Conservation (phyloP, 1,140 invertebrate species). For the Heliothis subflexa region DNA sequence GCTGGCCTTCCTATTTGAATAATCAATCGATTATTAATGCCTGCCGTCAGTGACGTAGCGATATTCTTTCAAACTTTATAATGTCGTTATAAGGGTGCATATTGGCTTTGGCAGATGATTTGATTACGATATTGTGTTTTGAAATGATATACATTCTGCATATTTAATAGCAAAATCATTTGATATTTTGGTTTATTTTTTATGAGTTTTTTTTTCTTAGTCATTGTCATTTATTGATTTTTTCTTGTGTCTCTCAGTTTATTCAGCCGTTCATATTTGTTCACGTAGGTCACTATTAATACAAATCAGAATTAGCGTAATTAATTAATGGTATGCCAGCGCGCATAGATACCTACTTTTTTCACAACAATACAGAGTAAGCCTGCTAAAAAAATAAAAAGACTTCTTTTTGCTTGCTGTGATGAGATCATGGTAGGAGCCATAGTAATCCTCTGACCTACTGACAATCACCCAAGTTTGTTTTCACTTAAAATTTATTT, state of each 20-base stretch:
- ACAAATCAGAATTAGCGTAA: too few species aligned
- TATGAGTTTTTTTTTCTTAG: neutral
- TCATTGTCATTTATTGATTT: conserved; percentile 14
- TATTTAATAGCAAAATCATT: neutral
- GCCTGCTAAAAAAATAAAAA: too few species aligned
- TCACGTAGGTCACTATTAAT: too few species aligned
- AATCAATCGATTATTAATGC: conserved; percentile 88
- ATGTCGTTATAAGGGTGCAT: conserved; percentile 85
- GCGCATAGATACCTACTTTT: too few species aligned
- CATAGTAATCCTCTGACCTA: too few species aligned
- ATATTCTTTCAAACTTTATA: conserved; percentile 85
- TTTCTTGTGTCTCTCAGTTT: neutral
- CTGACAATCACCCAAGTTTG: too few species aligned
- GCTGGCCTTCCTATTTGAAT: conserved; percentile 65
- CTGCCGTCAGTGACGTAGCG: conserved; percentile 88
- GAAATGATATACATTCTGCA: conserved; percentile 29
- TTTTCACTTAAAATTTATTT: too few species aligned
- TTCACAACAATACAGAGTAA: too few species aligned
- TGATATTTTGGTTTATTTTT: neutral
- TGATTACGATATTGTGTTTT: conserved; percentile 87
- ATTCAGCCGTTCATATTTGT: neutral
- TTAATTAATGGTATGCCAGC: too few species aligned
- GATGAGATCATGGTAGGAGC: too few species aligned
- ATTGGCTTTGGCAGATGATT: conserved; percentile 79
- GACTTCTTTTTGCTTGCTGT: too few species aligned